Evolutionary conservation across 2,888 invertebrate species (phyloP), one percentile per base, ranked within the genome.

Genomic region (Rhagophthalmus giganteus): DNA sequence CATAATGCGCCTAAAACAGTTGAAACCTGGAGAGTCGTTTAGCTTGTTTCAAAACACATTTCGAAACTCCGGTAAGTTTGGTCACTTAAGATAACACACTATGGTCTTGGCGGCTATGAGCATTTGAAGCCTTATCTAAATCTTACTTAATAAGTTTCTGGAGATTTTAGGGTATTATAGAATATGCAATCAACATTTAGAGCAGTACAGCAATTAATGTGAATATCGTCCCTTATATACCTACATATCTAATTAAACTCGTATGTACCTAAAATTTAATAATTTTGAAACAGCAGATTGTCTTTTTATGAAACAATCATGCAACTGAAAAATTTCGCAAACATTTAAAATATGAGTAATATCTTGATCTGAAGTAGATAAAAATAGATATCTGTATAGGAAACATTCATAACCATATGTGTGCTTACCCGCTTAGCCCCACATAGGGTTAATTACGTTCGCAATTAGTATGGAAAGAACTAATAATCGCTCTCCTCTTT

Each of bases 91-190:
- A 51, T 51, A 51, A 51, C 51, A n/a, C n/a, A 34, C 45, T 39
- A 38, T 50, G 51, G 51, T 51, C 51, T 51, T 51, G 42, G 51
- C 40, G 51, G 51, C 40, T 51, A 51, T 44, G 55, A 50, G 49
- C 61, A 53, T 59, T 59, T 58, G 54, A 58, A 54, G 52, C 55
- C 57, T 62, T 62, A 62, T 62, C 62, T 58, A 53, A 60, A 60
- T 62, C 62, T 62, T 60, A 58, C 54, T 57, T 56, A 53, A 46
- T 49, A 48, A 59, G 50, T 50, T 50, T 50, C 44, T 44, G 8
- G 32, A 44, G 50, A 50, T 42, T 44, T 50, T 44, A 44, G 50
- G 44, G 50, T 41, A 34, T 44, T 50, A 44, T 9, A 12, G 44
- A 50, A 44, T 50, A 44, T 50, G 50, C 44, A 50, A 50, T 44